Conservation (phyloP, 2,113 vertebrate species). For the Numenius arquata region DNA sequence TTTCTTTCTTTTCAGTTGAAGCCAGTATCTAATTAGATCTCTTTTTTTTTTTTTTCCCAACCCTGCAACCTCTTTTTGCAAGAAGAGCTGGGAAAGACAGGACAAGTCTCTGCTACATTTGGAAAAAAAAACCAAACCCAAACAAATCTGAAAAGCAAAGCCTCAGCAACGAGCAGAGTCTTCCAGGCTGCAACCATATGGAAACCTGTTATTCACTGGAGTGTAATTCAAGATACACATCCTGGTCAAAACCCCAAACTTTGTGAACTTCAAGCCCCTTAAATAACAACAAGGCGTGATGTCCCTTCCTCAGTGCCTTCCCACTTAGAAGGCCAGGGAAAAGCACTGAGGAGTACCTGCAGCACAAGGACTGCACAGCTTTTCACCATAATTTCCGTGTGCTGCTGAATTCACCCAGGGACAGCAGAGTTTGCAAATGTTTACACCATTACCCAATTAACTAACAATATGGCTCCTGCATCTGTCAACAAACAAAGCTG, state of each 20-base stretch:
- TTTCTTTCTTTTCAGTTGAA: background rate
- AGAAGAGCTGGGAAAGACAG: background rate
- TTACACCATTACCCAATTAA: constrained; percentile 99
- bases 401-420: constrained; percentile 82
- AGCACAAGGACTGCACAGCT: constrained; percentile 48
- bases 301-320: background rate
- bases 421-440: constrained; percentile 94
- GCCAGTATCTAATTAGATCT: constrained; percentile 29
- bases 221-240: constrained; percentile 21
- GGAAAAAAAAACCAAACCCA: background rate
- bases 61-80: background rate
- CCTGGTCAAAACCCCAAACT: background rate
- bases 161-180: constrained; percentile 5
- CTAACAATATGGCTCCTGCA: constrained; percentile 92
- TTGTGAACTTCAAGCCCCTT: background rate
- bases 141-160: background rate
- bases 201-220: constrained; percentile 34
- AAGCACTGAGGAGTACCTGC: constrained; percentile 31
- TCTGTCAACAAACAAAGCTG: constrained; percentile 99
- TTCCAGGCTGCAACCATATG: constrained; percentile 35
- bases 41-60: background rate
- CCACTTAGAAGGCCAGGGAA: background rate
- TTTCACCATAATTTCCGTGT: constrained; percentile 66
- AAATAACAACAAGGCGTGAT: background rate
- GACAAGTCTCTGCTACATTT: background rate